These are phyloP conservation scores for Aleiodes leptofemur DNA, from an alignment of 2,888 invertebrate species.

Conservation along the genomic window DNA sequence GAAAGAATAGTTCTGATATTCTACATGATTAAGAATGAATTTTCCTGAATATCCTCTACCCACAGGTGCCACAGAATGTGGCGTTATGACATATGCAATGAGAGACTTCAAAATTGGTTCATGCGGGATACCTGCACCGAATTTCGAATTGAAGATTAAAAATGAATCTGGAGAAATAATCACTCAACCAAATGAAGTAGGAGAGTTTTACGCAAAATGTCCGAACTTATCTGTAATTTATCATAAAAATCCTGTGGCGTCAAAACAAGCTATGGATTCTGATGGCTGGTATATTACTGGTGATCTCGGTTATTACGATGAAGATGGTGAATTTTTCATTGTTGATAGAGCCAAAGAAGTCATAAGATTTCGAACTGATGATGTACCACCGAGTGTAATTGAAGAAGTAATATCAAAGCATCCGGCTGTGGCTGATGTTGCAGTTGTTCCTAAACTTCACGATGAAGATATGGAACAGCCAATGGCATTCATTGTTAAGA, in stretches of 20 bases:
- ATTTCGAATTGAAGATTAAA: constrained; percentile 55
- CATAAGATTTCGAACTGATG: constrained; percentile 67
- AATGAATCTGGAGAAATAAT: constrained; percentile 51
- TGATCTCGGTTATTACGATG: constrained; percentile 66
- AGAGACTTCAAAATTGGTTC: constrained; percentile 49
- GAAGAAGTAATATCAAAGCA: constrained; percentile 64
- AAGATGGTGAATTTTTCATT: constrained; percentile 65
- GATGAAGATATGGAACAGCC: constrained; percentile 64
- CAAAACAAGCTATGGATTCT: constrained; percentile 54
- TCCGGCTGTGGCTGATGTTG: constrained; percentile 65
- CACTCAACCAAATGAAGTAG: constrained; percentile 61
- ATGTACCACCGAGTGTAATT: constrained; percentile 67
- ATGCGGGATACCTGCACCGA: constrained; percentile 53
- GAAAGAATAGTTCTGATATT: too few relatives aligned
- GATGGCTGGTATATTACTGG: constrained; percentile 59
- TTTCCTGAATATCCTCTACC: constrained; percentile 52
- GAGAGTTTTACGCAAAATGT: constrained; percentile 56
- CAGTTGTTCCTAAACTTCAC: constrained; percentile 65
- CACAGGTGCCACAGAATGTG: constrained; percentile 48
- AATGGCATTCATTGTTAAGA: constrained; percentile 64
- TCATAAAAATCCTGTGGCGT: constrained; percentile 56
- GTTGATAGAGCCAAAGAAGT: constrained; percentile 68
- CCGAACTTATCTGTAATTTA: constrained; percentile 55
- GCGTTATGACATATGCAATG: not conserved
- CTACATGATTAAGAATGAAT: too few relatives aligned